A percentile compares a stretch with the other conserved stretches of the same genome.
phyloP scores from a whole-genome alignment of 1,140 invertebrate species.

The Geopemphigus sp. region DNA sequence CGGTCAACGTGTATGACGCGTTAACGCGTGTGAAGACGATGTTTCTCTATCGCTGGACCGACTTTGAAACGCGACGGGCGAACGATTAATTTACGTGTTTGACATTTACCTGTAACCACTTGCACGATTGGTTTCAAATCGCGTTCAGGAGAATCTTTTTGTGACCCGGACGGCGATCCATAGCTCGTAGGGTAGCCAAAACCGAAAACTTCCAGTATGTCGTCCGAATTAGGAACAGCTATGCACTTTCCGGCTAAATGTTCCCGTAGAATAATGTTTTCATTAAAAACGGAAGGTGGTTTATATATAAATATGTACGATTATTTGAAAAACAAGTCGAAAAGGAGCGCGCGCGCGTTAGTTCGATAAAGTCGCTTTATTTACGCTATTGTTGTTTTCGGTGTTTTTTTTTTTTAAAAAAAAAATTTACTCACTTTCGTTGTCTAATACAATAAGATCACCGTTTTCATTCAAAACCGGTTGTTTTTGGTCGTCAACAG shows the following conservation, averaged over 20 bases:
- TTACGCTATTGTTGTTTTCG: no score
- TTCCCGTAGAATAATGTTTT: background rate
- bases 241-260: slow-evolving; percentile 39
- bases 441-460: slow-evolving; percentile 42
- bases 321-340: no score
- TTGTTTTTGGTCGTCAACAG: slow-evolving; percentile 41
- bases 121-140: slow-evolving; percentile 33
- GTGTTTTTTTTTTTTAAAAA: background rate
- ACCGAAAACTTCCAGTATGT: slow-evolving; percentile 36
- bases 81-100: background rate
- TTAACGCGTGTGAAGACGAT: no score
- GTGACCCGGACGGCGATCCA: slow-evolving; percentile 1
- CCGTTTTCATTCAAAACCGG: slow-evolving; percentile 42
- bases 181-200: slow-evolving; percentile 6
- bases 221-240: slow-evolving; percentile 28
- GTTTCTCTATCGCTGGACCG: no score
- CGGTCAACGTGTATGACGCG: no score
- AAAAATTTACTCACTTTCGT: slow-evolving; percentile 28
- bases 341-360: no score
- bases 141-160: slow-evolving; percentile 27
- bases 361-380: no score
- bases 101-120: slow-evolving; percentile 36
- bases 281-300: no score
- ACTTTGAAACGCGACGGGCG: background rate
- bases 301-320: no score